Percentiles rank a stretch among this genome's conserved stretches.
phyloP scores from a whole-genome alignment of 2,888 invertebrate genomes.

The Biston stratarius region DNA sequence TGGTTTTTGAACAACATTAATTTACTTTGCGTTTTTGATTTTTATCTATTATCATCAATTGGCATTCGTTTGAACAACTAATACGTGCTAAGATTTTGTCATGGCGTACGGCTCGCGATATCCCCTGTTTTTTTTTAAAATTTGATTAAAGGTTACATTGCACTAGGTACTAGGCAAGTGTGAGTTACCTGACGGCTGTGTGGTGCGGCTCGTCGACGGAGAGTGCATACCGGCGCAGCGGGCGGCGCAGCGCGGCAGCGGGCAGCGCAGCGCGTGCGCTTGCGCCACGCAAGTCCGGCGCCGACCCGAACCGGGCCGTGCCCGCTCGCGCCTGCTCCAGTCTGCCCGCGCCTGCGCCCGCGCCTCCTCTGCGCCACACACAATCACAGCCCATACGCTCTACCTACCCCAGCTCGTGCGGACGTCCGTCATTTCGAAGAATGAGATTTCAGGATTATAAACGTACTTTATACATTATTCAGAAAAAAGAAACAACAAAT shows the following conservation, averaged over 20 bases:
- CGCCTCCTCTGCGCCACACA: constrained; percentile 69
- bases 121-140: too few species aligned
- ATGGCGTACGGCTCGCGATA: too few species aligned
- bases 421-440: background rate
- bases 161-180: background rate
- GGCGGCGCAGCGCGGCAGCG: constrained; percentile 75
- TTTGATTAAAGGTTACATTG: background rate
- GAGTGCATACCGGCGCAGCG: constrained; percentile 91
- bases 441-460: too few species aligned
- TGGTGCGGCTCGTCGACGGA: constrained; percentile 92
- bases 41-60: too few species aligned
- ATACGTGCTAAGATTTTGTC: too few species aligned
- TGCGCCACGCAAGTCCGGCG: constrained; percentile 85
- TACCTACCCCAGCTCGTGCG: background rate
- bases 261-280: constrained; percentile 69
- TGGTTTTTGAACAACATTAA: too few species aligned
- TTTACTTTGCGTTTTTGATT: too few species aligned
- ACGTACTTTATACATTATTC: too few species aligned
- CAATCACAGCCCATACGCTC: constrained; percentile 54
- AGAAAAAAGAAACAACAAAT: too few species aligned
- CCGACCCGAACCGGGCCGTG: constrained; percentile 84
- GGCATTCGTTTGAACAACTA: too few species aligned
- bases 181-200: constrained; percentile 73
- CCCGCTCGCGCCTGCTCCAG: constrained; percentile 52
- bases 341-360: constrained; percentile 53